Base-by-base conservation (phyloP, 2,797 vertebrate genomes). In the Anas georgica region DNA sequence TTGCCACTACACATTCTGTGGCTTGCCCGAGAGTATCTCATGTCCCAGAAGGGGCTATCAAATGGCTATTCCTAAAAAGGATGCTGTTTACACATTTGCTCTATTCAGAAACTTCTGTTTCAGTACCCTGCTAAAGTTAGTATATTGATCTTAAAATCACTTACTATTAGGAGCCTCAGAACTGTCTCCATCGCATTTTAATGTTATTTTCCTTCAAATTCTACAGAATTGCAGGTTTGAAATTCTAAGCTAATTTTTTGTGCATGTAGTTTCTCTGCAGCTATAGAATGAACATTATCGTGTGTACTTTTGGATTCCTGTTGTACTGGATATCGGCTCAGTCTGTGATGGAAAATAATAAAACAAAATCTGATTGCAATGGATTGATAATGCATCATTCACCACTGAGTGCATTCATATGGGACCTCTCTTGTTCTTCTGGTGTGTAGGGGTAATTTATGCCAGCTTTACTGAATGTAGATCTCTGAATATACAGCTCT, bases 71-170 rank as follows among this genome's bases (percentile, higher is more conserved):
- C 28, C 23, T 90, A 74, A 37, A 87, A 90, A 78, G 17, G 17
- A 54, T 83, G n/a, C 13, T 90, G n/a, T 84, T 96, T 73, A 41
- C 67, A 68, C 48, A n/a, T 83, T 83, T 88, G 12, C 64, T 78
- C 55, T 60, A 9, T 86, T 83, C 41, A 62, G 52, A 69, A 20
- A 43, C 29, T 20, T 80, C 41, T 82, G 15, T 76, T 93, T 91
- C 79, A 81, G 45, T 74, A 83, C 16, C 12, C 43, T 84, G 28
- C 84, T 79, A 86, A 90, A 85, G 25, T 29, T 29, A 79, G 5
- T 43, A 10, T 62, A 92, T 90, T 95, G 85, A 88, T 91, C 70
- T 63, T 76, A 70, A 91, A 93, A 92, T 76, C 66, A 54, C 33
- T 60, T 79, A 37, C 56, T 62, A 76, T 81, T 81, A 70, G 55